Base-by-base conservation (phyloP, 2,113 vertebrate genomes). In the Lanius collurio region DNA sequence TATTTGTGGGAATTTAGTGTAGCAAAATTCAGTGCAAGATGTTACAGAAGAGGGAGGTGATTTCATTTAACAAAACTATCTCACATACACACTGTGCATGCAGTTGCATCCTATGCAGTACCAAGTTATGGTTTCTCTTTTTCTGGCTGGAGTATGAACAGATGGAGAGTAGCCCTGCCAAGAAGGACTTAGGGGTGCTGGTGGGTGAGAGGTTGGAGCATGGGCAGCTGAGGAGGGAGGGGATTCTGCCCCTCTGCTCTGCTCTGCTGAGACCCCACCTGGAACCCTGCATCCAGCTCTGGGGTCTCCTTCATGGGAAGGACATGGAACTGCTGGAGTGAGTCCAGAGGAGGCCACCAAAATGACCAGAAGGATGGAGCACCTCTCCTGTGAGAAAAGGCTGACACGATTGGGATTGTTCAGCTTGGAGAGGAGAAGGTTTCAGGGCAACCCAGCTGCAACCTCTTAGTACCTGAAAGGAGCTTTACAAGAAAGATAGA, bases 141-240 rank as follows among this genome's bases (percentile, higher is more conserved):
- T 65, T 28, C 23, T 46, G 28, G 3, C 18, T 74, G 33, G 7
- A 2, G 15, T 6, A n/a, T 44, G 12, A 44, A 2, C 12, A 81
- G 77, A 24, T 13, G 0, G 0, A 70, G 17, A 65, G 18, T 27
- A 65, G 59, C 22, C 22, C 42, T 35, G 42, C 0, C 0, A 0
- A 50, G 27, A 50, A 37, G 27, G 44, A 6, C 1, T 44, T 67
- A 10, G 15, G 11, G 27, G 3, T 50, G 37, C 22, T 57, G 50
- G 24, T 12, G 35, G 31, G 0, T 42, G 67, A 73, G 49, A 49
- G 26, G 37, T 59, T 65, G 59, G 59, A 64, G 35, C 1, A 7
- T 57, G 50, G 75, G 57, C 57, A 88, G 57, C 75, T 56, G 57
- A 57, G 75, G 0, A 42, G 75, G 65, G 59, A 73, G 76, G 57